A percentile compares a stretch with the other conserved stretches of the same genome.
Evolutionary conservation across 2,797 vertebrate species (phyloP).

Genomic region (Premnoplex brunnescens): DNA sequence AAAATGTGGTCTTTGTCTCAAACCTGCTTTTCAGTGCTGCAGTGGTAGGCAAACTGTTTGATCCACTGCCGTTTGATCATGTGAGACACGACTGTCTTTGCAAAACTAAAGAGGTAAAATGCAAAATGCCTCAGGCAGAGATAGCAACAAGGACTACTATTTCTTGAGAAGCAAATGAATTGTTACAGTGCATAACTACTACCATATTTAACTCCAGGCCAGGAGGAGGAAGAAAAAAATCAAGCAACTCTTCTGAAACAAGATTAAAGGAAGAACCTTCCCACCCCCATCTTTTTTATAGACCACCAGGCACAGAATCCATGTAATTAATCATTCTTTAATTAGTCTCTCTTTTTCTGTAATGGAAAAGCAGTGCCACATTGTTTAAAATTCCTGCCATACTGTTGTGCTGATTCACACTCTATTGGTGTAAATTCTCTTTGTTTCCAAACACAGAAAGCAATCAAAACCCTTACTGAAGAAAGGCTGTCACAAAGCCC

Average conservation of each 20-base stretch:
- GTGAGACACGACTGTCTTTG: constrained; percentile 22
- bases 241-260: constrained; percentile 26
- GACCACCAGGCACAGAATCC: constrained; percentile 17
- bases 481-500: background rate
- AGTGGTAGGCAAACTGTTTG: constrained; percentile 23
- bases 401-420: constrained; percentile 34
- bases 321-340: constrained; percentile 55
- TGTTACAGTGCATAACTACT: constrained; percentile 28
- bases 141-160: constrained; percentile 18
- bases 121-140: constrained; percentile 35
- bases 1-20: constrained; percentile 7
- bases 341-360: constrained; percentile 36
- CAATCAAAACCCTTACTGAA: constrained; percentile 9
- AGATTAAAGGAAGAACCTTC: constrained; percentile 53
- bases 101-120: constrained; percentile 55
- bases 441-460: constrained; percentile 32
- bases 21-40: constrained; percentile 1
- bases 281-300: constrained; percentile 7
- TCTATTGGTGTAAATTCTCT: constrained; percentile 26
- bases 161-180: constrained; percentile 47
- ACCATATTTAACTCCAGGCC: constrained; percentile 41
- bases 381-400: constrained; percentile 59
- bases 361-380: constrained; percentile 4
- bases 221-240: background rate
- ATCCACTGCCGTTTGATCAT: constrained; percentile 49